These are phyloP conservation scores for Cerastis leucographa DNA, from an alignment of 2,888 invertebrate genomes.

Conservation along the genomic window DNA sequence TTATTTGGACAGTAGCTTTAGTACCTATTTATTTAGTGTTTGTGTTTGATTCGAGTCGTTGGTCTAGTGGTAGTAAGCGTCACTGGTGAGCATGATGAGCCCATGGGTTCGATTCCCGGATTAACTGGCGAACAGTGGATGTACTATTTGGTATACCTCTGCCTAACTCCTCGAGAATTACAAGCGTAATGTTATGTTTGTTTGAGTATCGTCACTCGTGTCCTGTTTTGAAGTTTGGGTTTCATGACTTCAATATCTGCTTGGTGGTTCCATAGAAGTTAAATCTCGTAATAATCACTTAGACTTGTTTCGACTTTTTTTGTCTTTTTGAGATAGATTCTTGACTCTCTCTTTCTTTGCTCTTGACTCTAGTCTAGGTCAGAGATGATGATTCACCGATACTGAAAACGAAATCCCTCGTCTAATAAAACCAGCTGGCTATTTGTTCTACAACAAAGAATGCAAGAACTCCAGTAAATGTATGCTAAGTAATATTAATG, in stretches of 20 bases:
- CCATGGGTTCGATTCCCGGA: too few relatives aligned
- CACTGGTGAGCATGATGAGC: too few relatives aligned
- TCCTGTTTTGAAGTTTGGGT: neutral
- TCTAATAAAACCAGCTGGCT: neutral
- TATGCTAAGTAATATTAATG: conserved; percentile 31
- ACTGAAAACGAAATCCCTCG: neutral
- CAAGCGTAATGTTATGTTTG: neutral
- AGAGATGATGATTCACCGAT: neutral
- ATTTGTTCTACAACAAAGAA: neutral
- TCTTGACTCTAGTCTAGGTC: too few relatives aligned
- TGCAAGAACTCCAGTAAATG: conserved; percentile 3
- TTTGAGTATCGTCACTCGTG: neutral
- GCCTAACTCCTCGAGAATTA: too few relatives aligned
- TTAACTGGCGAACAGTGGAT: too few relatives aligned
- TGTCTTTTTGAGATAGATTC: too few relatives aligned
- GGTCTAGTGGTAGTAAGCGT: too few relatives aligned
- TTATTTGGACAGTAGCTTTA: conserved; percentile 16
- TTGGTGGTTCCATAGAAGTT: neutral
- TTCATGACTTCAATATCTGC: neutral
- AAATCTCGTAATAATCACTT: neutral
- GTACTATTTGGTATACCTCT: too few relatives aligned
- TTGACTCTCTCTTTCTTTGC: too few relatives aligned
- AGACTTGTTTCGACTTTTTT: neutral
- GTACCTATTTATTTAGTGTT: neutral
- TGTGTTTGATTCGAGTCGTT: neutral